Base-by-base conservation (phyloP, 2,888 invertebrate species). In the Chaitophorus viminalis region DNA sequence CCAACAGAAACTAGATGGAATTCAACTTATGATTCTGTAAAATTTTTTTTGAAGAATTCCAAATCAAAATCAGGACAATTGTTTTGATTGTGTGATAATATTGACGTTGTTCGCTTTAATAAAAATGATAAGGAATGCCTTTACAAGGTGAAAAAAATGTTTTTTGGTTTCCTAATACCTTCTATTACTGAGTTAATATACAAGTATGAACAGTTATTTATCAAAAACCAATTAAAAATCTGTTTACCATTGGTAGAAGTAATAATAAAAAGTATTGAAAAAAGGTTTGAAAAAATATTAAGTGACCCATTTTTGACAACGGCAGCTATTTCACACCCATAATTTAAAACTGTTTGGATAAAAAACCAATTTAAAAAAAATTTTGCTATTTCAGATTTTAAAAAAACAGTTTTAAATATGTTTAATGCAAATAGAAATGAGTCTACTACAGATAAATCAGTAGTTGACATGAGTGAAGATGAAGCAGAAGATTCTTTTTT, bases 1-100 rank as follows among this genome's bases (percentile, higher is more conserved):
- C 36, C 36, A 65, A 75, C 36, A 54, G 75, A 76, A 76, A 76
- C 75, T 14, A 76, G 29, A 76, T 76, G 75, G 46, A 76, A 76
- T 76, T 76, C 75, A 46, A 76, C 75, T n/a, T 75, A n/a, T 39
- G 39, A 76, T 4, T 39, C 33, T 21, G n/a, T 46, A 75, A 39
- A 74, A 46, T n/a, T 14, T 39, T 39, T 75, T 75, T 76, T 76
- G 17, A 76, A 76, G 46, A 39, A 76, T 29, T 76, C 46, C 14
- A 76, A 76, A 76, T 46, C 36, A 39, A 39, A 39, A 39, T 39
- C 36, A 39, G 36, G 36, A 39, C 6, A 5, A 39, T 39, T 39
- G 36, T 39, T 39, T 39, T 6, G 36, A 39, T 39, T 39, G 36
- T 39, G 6, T 39, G 36, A 39, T 39, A 39, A 39, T 39, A 39